A percentile compares a stretch with the other conserved stretches of the same genome.
Conservation (phyloP, 2,888 invertebrate species). For the Trilocha varians region DNA sequence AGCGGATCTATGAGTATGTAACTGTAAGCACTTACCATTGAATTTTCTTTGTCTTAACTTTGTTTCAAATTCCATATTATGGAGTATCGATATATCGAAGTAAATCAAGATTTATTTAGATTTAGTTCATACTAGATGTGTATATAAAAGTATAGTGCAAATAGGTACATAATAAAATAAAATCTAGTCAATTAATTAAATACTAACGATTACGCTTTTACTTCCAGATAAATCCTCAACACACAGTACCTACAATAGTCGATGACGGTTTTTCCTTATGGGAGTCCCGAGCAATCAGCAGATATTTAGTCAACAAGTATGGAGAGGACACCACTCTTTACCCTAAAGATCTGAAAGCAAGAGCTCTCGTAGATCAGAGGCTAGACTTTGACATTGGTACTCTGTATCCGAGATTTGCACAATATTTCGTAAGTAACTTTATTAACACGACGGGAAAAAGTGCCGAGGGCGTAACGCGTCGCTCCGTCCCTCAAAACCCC, state of each 20-base stretch:
- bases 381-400: slow-evolving; percentile 85
- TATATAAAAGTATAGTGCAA: no score
- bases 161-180: no score
- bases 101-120: no score
- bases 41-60: not conserved
- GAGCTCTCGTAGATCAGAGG: slow-evolving; percentile 82
- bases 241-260: slow-evolving; percentile 84
- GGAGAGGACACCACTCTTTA: slow-evolving; percentile 80
- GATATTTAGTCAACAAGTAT: slow-evolving; percentile 84
- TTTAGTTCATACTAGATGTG: no score
- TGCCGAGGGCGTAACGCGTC: no score
- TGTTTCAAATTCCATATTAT: no score
- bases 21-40: not conserved
- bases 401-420: slow-evolving; percentile 76
- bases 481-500: no score
- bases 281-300: slow-evolving; percentile 86
- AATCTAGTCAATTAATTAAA: no score
- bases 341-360: slow-evolving; percentile 80
- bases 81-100: no score
- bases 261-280: slow-evolving; percentile 86
- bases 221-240: slow-evolving; percentile 84
- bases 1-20: no score
- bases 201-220: no score
- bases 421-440: slow-evolving; percentile 75
- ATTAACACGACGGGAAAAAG: no score